A percentile compares a stretch with the other conserved stretches of the same genome.
Conservation (phyloP, 2,888 invertebrate species). For the Pantelozetes paolii region DNA sequence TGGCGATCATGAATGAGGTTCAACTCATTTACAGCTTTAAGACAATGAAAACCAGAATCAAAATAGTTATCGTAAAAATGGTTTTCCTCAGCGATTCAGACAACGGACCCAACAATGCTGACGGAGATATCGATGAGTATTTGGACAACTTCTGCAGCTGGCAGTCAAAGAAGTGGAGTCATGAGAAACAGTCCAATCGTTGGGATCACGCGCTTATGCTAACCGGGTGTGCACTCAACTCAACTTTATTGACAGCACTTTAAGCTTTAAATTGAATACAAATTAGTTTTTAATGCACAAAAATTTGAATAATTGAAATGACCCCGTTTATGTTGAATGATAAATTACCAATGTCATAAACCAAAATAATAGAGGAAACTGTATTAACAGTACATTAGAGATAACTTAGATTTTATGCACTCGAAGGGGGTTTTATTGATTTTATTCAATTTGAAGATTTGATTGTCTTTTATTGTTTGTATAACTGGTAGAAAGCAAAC, state of each 20-base stretch:
- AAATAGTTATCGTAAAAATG: conserved; percentile 50
- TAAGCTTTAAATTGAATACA: no score
- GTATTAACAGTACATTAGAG: no score
- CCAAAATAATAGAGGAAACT: no score
- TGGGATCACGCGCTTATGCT: conserved; percentile 54
- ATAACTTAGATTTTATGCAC: no score
- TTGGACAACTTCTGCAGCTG: conserved; percentile 52
- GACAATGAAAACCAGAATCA: conserved; percentile 49
- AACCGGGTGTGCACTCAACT: conserved; percentile 48
- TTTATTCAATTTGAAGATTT: no score
- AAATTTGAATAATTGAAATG: no score
- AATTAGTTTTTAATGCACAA: no score
- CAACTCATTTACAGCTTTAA: conserved; percentile 51
- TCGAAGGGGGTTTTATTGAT: no score
- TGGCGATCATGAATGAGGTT: conserved; percentile 47
- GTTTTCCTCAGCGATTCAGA: conserved; percentile 50
- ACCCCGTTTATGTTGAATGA: no score
- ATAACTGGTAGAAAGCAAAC: no score
- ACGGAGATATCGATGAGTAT: conserved; percentile 52
- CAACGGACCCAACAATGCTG: conserved; percentile 45
- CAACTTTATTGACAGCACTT: neutral
- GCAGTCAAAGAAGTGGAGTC: conserved; percentile 48
- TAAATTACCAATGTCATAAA: no score
- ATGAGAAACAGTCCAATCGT: conserved; percentile 45
- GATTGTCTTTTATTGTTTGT: no score